Conservation (phyloP, 2,113 vertebrate species). For the Athene cunicularia region DNA sequence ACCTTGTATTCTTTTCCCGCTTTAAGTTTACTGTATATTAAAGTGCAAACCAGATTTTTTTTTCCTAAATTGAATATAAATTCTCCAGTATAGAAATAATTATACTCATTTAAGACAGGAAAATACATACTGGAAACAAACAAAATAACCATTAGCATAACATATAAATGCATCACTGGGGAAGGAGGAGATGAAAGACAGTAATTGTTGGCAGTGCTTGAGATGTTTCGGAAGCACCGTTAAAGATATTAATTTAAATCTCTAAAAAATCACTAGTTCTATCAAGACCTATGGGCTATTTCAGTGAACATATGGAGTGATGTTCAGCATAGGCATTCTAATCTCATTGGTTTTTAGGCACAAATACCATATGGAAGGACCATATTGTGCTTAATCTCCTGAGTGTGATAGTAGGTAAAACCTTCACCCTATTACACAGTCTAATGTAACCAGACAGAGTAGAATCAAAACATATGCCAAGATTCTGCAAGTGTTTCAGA, state of each 20-base stretch:
- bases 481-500: slow-evolving; percentile 60
- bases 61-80: neutral
- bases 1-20: neutral
- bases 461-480: slow-evolving; percentile 69
- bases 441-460: slow-evolving; percentile 69
- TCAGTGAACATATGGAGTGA: slow-evolving; percentile 46
- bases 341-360: slow-evolving; percentile 61
- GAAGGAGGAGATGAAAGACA: neutral
- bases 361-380: slow-evolving; percentile 70
- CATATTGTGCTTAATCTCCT: slow-evolving; percentile 70
- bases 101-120: neutral
- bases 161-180: neutral
- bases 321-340: slow-evolving; percentile 54
- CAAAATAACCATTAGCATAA: neutral
- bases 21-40: neutral
- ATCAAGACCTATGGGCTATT: slow-evolving; percentile 22
- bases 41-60: neutral
- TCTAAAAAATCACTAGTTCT: neutral
- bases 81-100: neutral
- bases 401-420: slow-evolving; percentile 68
- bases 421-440: slow-evolving; percentile 66
- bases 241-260: slow-evolving; percentile 48
- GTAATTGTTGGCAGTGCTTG: neutral
- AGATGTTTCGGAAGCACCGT: neutral
- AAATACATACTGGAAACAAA: neutral